A percentile compares a stretch with the other conserved stretches of the same genome.
Conservation (phyloP, 2,888 invertebrate genomes). For the Polietes domitor region DNA sequence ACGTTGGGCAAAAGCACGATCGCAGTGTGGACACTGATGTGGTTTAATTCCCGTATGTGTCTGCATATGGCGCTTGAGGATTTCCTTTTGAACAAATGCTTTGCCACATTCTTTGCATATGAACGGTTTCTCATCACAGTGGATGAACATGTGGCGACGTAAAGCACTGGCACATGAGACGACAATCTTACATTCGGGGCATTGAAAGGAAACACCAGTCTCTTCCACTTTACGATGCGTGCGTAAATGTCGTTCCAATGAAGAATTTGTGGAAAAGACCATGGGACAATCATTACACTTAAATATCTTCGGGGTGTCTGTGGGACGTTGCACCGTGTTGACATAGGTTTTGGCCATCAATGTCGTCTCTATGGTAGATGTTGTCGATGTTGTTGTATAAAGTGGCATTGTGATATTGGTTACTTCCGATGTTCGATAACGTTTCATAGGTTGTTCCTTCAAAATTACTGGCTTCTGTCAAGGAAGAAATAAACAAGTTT, state of each 20-base stretch:
- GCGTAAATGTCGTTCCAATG: constrained; percentile 84
- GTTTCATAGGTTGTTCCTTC: constrained; percentile 29
- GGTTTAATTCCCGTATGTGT: constrained; percentile 84
- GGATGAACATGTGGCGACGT: constrained; percentile 86
- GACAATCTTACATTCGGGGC: constrained; percentile 85
- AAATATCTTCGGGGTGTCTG: constrained; percentile 82
- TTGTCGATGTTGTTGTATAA: constrained; percentile 15
- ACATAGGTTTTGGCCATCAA: constrained; percentile 59
- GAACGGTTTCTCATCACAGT: constrained; percentile 83
- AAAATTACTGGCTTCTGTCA: constrained; percentile 16
- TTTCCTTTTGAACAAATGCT: constrained; percentile 88
- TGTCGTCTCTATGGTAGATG: constrained; percentile 64
- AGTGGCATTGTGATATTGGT: not conserved
- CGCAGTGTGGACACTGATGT: constrained; percentile 85
- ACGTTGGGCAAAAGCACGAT: constrained; percentile 88
- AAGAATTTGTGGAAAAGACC: constrained; percentile 84
- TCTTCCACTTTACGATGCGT: constrained; percentile 83
- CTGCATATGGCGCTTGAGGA: constrained; percentile 84
- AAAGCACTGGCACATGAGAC: constrained; percentile 86
- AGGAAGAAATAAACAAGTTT: not conserved
- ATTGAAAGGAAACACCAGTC: constrained; percentile 82
- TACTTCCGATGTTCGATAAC: not conserved
- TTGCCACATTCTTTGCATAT: constrained; percentile 83
- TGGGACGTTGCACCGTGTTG: constrained; percentile 67
- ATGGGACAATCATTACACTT: constrained; percentile 85